A percentile compares a stretch with the other conserved stretches of the same genome.
These are phyloP conservation scores for Timema podura DNA, from an alignment of 2,888 invertebrate genomes.

Conservation along the genomic window DNA sequence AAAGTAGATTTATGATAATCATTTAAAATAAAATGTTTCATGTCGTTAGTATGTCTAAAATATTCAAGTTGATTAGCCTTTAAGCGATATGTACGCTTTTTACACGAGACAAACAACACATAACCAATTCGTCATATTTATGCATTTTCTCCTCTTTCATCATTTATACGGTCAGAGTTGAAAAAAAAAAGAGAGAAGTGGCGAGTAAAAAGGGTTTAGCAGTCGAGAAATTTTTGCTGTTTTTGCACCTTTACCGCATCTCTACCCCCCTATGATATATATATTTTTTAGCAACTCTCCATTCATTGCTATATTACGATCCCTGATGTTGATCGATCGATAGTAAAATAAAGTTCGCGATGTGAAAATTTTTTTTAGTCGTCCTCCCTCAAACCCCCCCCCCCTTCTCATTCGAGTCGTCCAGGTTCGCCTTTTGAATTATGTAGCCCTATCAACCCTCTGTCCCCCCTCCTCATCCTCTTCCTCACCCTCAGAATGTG, in stretches of 20 bases:
- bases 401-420: background rate
- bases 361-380: slow-evolving; percentile 24
- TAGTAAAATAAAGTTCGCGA: slow-evolving; percentile 29
- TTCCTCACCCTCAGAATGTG: background rate
- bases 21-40: too few relatives aligned
- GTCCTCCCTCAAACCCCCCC: background rate
- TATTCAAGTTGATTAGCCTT: too few relatives aligned
- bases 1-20: too few relatives aligned
- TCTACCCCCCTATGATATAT: too few relatives aligned
- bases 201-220: background rate
- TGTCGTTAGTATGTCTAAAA: too few relatives aligned
- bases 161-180: slow-evolving; percentile 1
- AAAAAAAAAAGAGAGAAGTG: background rate
- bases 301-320: too few relatives aligned
- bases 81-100: background rate
- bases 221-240: slow-evolving; percentile 14
- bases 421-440: slow-evolving; percentile 15
- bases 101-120: background rate
- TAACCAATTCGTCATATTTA: slow-evolving; percentile 16
- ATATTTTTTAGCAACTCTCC: too few relatives aligned
- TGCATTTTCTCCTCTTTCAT: slow-evolving; percentile 16
- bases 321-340: slow-evolving; percentile 26
- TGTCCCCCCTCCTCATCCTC: too few relatives aligned
- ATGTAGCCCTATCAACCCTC: slow-evolving; percentile 6
- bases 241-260: slow-evolving; percentile 9